Percentiles rank a stretch among this genome's conserved stretches.
phyloP scores from a whole-genome alignment of 2,797 vertebrate genomes.

The Dicrostonyx torquatus region DNA sequence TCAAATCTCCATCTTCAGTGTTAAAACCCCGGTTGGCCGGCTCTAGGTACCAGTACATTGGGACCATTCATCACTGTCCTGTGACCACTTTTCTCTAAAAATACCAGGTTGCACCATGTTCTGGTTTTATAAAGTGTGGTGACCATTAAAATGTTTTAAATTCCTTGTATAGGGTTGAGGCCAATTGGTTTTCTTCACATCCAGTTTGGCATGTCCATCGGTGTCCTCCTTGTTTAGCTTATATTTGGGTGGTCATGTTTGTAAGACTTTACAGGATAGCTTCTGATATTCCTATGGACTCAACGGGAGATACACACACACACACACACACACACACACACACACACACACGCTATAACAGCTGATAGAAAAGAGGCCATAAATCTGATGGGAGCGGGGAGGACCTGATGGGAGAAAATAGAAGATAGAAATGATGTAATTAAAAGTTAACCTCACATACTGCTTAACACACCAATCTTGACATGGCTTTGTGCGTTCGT shows the following conservation, averaged over 20 bases:
- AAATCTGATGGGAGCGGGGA: background rate
- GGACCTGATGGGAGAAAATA: background rate
- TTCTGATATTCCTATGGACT: background rate
- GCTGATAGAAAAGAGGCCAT: background rate
- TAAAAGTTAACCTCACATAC: background rate
- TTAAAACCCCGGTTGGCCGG: background rate
- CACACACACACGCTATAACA: background rate
- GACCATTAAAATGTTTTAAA: constrained; percentile 24
- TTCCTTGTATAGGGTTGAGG: background rate
- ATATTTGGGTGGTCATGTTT: background rate
- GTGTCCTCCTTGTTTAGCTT: background rate
- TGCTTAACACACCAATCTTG: background rate
- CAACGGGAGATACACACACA: no score
- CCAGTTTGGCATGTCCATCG: background rate
- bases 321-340: no score
- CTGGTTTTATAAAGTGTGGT: background rate
- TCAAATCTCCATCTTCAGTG: background rate
- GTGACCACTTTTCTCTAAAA: background rate
- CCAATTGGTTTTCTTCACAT: background rate
- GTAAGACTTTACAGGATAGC: background rate
- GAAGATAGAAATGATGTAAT: background rate
- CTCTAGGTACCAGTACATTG: background rate
- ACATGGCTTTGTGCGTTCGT: background rate
- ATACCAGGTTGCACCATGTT: background rate
- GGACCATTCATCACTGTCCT: background rate